Conservation (phyloP, 1,140 invertebrate genomes). For the Ceratosolen solmsi region DNA sequence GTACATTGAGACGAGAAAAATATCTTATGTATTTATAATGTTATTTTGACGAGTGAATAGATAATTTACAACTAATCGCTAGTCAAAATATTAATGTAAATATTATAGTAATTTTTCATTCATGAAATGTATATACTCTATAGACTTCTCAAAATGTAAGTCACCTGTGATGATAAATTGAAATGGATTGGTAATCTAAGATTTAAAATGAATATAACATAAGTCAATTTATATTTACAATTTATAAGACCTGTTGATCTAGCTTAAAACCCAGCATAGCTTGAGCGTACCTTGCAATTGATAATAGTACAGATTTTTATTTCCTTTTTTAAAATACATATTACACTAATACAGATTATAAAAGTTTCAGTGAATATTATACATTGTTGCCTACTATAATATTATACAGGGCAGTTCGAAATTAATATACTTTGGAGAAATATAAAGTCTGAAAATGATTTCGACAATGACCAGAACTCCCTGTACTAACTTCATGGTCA, state of each 20-base stretch:
- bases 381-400: conserved; percentile 57
- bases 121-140: conserved; percentile 37
- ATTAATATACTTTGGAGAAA: conserved; percentile 23
- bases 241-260: conserved; percentile 30
- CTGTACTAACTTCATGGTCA: conserved; percentile 41
- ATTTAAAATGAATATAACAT: conserved; percentile 37
- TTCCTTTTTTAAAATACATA: conserved; percentile 33
- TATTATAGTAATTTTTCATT: conserved; percentile 51
- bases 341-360: conserved; percentile 34
- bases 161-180: conserved; percentile 48
- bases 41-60: conserved; percentile 48
- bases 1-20: conserved; percentile 38
- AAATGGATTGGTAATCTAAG: conserved; percentile 28
- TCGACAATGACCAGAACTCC: conserved; percentile 32
- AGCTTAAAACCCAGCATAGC: conserved; percentile 53
- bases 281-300: conserved; percentile 54
- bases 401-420: conserved; percentile 49
- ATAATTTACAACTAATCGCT: conserved; percentile 35
- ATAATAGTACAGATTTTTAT: conserved; percentile 27
- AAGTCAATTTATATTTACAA: conserved; percentile 49
- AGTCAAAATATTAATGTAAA: conserved; percentile 51
- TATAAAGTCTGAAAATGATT: conserved; percentile 38
- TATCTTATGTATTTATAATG: conserved; percentile 40
- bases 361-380: conserved; percentile 52
- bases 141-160: conserved; percentile 33